Evolutionary conservation across 2,113 vertebrate genomes (phyloP).

Genomic region (Myxocyprinus asiaticus): DNA sequence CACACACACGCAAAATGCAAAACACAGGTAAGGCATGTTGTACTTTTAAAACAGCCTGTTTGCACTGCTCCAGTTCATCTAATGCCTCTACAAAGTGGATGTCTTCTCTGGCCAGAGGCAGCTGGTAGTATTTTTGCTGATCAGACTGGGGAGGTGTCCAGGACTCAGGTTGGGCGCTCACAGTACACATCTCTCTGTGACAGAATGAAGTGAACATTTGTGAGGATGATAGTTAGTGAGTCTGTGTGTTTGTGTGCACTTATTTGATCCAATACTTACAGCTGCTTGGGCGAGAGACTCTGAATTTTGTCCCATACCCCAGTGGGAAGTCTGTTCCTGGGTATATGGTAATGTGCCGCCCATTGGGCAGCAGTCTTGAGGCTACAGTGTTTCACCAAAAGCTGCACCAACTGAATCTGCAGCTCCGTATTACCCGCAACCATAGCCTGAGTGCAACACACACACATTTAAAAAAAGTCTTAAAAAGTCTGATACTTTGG

Average conservation of each 20-base stretch:
- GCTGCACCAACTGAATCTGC: slow-evolving; percentile 71
- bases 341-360: slow-evolving; percentile 68
- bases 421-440: slow-evolving; percentile 75
- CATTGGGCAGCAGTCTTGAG: slow-evolving; percentile 63
- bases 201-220: not conserved
- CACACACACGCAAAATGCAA: not conserved
- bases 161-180: slow-evolving; percentile 50
- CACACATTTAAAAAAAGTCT: slow-evolving; percentile 2
- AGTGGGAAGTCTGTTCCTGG: slow-evolving; percentile 66
- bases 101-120: slow-evolving; percentile 76
- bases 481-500: not conserved
- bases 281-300: slow-evolving; percentile 57
- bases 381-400: slow-evolving; percentile 66
- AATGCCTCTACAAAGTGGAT: slow-evolving; percentile 75
- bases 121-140: slow-evolving; percentile 75
- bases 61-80: slow-evolving; percentile 69
- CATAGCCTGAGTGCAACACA: slow-evolving; percentile 68
- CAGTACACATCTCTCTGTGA: slow-evolving; percentile 52
- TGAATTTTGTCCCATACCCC: slow-evolving; percentile 67
- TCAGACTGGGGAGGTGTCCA: slow-evolving; percentile 59
- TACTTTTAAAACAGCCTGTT: slow-evolving; percentile 77
- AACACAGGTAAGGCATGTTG: too few relatives aligned
- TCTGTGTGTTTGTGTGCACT: slow-evolving; percentile 13
- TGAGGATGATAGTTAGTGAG: not conserved
- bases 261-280: slow-evolving; percentile 58